Base-by-base conservation (phyloP, 2,113 vertebrate genomes). In the Hystrix brachyura region DNA sequence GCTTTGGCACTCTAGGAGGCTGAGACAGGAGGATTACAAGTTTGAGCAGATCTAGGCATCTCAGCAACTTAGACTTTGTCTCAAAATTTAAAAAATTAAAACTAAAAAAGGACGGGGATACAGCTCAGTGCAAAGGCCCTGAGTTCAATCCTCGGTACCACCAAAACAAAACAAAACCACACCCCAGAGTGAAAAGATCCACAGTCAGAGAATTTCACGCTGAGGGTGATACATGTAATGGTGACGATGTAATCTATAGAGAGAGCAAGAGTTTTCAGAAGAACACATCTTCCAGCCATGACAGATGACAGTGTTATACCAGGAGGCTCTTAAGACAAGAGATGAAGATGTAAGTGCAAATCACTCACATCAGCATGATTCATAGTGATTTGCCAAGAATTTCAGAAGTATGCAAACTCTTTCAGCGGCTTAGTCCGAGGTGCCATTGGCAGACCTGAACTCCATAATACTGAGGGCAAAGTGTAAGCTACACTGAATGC, bases 271-370 rank as follows among this genome's bases (percentile, higher is more conserved):
- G 51, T 69, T 10, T 43, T 34, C 43, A 71, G 87, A 93, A 94
- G 48, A 88, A 88, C 69, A 65, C 59, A 79, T 17, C 34, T 86
- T 69, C 87, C 34, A 71, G 27, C 32, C 9, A 15, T 71, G 80
- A 94, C 43, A 46, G 93, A 96, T 92, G 90, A 76, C 46, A 83
- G 38, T n/a, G 18, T 92, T 94, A 21, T 5, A 55, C 38, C 46
- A 72, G 60, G 43, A 95, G 65, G 55, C 19, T 78, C 72, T 15
- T 32, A 55, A 81, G 62, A 60, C 60, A 88, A 82, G 13, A 94
- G 64, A 88, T 23, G 51, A 90, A 84, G 55, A 78, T 43, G n/a
- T 17, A 62, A 55, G 18, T 38, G 23, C 90, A 90, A 87, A 92
- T 78, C 84, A 76, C 23, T 62, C 55, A 14, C 48, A 69, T 38